Base-by-base conservation (phyloP, 1,140 invertebrate species). In the Magallana gigas region DNA sequence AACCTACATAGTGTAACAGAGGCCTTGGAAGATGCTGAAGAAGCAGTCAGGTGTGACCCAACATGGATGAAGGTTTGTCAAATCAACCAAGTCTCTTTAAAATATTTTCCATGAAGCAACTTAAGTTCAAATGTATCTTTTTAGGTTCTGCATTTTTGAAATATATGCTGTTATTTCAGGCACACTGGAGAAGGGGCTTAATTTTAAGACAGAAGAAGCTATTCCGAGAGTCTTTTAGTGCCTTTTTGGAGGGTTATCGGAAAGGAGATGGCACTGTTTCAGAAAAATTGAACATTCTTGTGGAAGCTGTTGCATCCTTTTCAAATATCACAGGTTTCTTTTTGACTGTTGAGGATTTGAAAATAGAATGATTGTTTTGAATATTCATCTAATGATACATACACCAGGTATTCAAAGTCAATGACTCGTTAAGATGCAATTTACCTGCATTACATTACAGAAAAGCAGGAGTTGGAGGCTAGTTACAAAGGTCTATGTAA, bases 61-160 rank as follows among this genome's bases (percentile, higher is more conserved):
- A 29, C 85, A 14, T 91, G 88, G 85, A 86, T 83, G 36, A 91
- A 91, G 88, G 91, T 90, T 76, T 76, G 18, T n/a, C 23, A 23
- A 18, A 2, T 64, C 62, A 16, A 64, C 62, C 2, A 16, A 48
- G 36, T 48, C 36, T 48, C 36, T 48, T 48, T 48, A 48, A 2
- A 48, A 48, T 48, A 48, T 48, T 48, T 48, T 48, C 36, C 36
- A 48, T 48, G 36, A 48, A 48, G 36, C 36, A 2, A 48, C 36
- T 48, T 48, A 48, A 4, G 36, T 48, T 48, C 36, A 48, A 48
- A 48, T 4, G 36, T 48, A 48, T 48, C 36, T 48, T 48, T 48
- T 48, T 48, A 5, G 5, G 36, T 48, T 48, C 3, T 48, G 36
- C 3, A 5, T 81, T 56, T 14, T 81, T 23, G 29, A 11, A 23